Conservation (phyloP, 2,888 invertebrate species). For the Eupsilia transversa region DNA sequence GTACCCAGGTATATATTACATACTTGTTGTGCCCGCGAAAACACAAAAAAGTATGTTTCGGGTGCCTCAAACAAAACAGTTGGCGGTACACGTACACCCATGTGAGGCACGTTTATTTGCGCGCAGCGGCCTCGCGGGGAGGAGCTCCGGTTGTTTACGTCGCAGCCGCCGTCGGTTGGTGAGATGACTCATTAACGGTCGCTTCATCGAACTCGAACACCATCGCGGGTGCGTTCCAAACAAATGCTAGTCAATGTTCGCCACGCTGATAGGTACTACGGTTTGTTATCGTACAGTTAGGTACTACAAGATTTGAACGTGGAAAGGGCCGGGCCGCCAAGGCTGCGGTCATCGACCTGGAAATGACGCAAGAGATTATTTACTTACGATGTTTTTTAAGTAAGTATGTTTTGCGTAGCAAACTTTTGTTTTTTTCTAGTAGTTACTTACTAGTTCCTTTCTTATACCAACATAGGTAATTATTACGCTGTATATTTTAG, state of each 20-base stretch:
- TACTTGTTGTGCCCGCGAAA: conserved; percentile 34
- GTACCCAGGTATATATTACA: conserved; percentile 8
- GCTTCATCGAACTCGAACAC: conserved; percentile 73
- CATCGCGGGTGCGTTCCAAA: conserved; percentile 70
- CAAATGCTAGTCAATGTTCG: conserved; percentile 63
- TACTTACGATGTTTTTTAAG: conserved; percentile 29
- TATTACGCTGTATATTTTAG: background rate
- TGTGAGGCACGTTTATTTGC: conserved; percentile 84
- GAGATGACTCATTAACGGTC: conserved; percentile 84
- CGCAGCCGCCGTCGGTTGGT: conserved; percentile 70
- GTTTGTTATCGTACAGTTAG: conserved; percentile 49
- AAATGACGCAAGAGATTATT: conserved; percentile 66
- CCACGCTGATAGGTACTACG: conserved; percentile 50
- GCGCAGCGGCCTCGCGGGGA: conserved; percentile 81
- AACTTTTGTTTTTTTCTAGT: conserved; percentile 19
- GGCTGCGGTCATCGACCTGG: conserved; percentile 81
- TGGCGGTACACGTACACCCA: conserved; percentile 80
- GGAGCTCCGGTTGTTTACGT: conserved; percentile 82
- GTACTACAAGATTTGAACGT: conserved; percentile 39
- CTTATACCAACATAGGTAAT: background rate
- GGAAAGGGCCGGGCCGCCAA: conserved; percentile 70
- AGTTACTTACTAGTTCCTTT: background rate
- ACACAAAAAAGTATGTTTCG: conserved; percentile 56
- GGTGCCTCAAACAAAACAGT: conserved; percentile 73
- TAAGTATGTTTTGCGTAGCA: conserved; percentile 28